Evolutionary conservation across 2,888 invertebrate species (phyloP), one percentile per base, ranked within the genome.

Genomic region (Lobophora halterata): DNA sequence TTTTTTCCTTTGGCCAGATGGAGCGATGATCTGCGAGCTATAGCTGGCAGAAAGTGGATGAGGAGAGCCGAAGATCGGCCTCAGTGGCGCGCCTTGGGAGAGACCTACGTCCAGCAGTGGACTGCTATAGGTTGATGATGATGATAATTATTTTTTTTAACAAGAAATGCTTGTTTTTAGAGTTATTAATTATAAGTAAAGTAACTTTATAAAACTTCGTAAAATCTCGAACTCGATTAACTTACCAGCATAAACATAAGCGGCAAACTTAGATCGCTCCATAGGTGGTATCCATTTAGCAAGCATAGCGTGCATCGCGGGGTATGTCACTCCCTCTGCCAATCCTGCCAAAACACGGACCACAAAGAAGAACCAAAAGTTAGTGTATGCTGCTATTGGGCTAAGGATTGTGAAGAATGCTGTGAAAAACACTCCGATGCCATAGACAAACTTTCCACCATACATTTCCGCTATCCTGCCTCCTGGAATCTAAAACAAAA

Each of bases 251-350:
- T 95, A 95, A 3, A 95, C 94, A 69, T 93, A 90, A 14, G 96
- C 96, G 5, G 95, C 96, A 75, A 97, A 94, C 74, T 95, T 95
- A 31, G 95, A 95, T 57, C 97, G 90, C 72, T 98, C 98, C 58
- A 95, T 73, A 1, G 97, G 97, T 3, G 97, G 97, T 31, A 97
- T 95, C 98, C 98, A 98, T 49, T 92, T 90, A 0, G 97, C 95
- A 61, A 97, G 86, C 93, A 98, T 93, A 8, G 94, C 93, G 74
- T 97, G 96, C 96, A 97, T 97, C 0, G 97, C 94, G 7, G 98
- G 98, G 77, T 96, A 97, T 3, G 96, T 96, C 3, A 97, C 96
- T 16, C 95, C 96, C 87, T 97, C 96, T 0, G 93, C 93, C 68
- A 97, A 91, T 9, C 97, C 97, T 73, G 96, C 95, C 3, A 95